These are phyloP conservation scores for Spermophilus dauricus DNA, from an alignment of 2,113 vertebrate genomes.

Conservation along the genomic window DNA sequence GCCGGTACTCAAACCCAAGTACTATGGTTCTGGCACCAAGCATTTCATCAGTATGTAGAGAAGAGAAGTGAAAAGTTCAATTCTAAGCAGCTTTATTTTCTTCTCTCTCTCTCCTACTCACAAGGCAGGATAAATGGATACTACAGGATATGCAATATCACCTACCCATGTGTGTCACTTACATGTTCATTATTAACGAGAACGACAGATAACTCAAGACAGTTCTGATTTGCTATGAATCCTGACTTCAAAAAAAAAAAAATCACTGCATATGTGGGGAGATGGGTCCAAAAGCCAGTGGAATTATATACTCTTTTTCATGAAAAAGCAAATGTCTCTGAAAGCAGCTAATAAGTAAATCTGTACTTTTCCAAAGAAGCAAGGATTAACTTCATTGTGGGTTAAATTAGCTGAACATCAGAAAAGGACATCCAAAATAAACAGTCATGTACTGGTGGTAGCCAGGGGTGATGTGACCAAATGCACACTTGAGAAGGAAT, in stretches of 20 bases:
- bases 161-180: neutral
- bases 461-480: conserved; percentile 73
- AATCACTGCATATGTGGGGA: neutral
- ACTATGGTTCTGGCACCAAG: neutral
- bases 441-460: conserved; percentile 64
- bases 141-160: neutral
- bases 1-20: neutral
- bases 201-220: neutral
- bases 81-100: neutral
- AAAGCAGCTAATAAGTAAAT: conserved; percentile 70
- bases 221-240: conserved; percentile 35
- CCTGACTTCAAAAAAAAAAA: conserved; percentile 21
- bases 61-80: neutral
- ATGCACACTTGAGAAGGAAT: conserved; percentile 66
- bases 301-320: neutral
- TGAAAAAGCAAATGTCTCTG: conserved; percentile 64
- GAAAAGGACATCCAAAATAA: conserved; percentile 80
- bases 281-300: conserved; percentile 27
- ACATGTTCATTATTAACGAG: neutral
- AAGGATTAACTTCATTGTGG: conserved; percentile 71
- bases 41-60: neutral
- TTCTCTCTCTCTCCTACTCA: neutral
- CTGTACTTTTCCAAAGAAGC: conserved; percentile 78
- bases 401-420: conserved; percentile 73
- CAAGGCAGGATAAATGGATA: neutral